These are phyloP conservation scores for Saturnia japonica DNA, from an alignment of 2,888 invertebrate species.

Conservation along the genomic window DNA sequence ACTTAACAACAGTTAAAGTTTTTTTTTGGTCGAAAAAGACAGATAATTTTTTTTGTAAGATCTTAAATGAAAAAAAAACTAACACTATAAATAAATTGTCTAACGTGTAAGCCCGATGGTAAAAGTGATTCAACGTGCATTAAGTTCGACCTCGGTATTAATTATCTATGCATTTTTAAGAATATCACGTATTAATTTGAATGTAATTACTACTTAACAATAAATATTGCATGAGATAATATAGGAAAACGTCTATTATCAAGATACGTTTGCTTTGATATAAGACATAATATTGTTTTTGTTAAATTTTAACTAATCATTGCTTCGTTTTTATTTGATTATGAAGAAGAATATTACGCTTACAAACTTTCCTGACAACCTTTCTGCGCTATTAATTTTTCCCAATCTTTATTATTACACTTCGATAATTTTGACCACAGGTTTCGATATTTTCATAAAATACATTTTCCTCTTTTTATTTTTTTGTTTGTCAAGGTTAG, in stretches of 20 bases:
- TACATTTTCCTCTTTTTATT: background rate
- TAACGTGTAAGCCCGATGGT: no score
- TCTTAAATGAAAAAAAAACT: no score
- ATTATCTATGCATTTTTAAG: no score
- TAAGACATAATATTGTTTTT: background rate
- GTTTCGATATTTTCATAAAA: background rate
- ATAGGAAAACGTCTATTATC: no score
- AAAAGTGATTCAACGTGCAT: no score
- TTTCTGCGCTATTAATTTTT: background rate
- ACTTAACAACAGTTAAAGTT: slow-evolving; percentile 30
- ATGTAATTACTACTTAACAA: no score
- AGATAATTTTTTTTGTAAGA: background rate
- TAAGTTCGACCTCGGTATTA: no score
- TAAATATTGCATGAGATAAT: no score
- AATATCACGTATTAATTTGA: no score
- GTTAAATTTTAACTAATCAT: background rate
- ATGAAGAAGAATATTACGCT: background rate
- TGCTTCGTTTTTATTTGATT: background rate
- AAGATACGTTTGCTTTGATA: no score
- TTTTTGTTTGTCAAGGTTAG: background rate
- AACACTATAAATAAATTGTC: no score
- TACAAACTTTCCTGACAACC: background rate
- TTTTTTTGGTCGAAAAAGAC: slow-evolving; percentile 33
- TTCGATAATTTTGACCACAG: background rate
- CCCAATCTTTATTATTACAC: background rate